Evolutionary conservation across 2,113 vertebrate genomes (phyloP).

Genomic region (Gymnogyps californianus): DNA sequence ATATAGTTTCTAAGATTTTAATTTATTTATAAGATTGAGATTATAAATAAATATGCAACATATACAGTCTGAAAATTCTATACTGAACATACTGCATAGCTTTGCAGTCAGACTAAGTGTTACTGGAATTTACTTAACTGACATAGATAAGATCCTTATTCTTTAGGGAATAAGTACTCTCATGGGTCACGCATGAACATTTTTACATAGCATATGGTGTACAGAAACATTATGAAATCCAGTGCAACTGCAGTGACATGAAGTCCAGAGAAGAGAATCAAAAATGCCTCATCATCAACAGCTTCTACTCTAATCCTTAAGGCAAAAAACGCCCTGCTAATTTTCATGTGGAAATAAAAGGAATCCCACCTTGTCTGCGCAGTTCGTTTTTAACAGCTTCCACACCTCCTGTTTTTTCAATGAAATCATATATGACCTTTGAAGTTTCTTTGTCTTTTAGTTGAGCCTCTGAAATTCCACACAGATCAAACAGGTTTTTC

Average conservation of each 20-base stretch:
- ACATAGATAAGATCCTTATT: neutral
- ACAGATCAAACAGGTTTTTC: slow-evolving; percentile 96
- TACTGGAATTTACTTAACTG: neutral
- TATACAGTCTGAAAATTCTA: neutral
- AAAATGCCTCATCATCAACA: neutral
- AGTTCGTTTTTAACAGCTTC: slow-evolving; percentile 98
- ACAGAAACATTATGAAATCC: neutral
- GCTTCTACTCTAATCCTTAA: neutral
- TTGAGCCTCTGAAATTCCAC: slow-evolving; percentile 96
- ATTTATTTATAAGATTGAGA: neutral
- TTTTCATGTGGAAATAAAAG: neutral
- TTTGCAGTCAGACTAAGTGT: neutral
- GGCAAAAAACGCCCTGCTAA: neutral
- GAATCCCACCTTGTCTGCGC: slow-evolving; percentile 89
- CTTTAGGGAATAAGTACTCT: neutral
- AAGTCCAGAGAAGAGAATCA: neutral
- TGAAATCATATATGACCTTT: slow-evolving; percentile 98
- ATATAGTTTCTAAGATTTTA: neutral
- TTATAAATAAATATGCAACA: neutral
- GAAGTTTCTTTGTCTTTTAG: slow-evolving; percentile 98
- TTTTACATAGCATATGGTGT: neutral
- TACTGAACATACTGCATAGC: neutral
- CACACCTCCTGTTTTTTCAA: slow-evolving; percentile 97
- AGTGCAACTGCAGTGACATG: neutral
- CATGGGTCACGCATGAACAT: neutral